These are phyloP conservation scores for Cuniculus paca DNA, from an alignment of 2,797 vertebrate species.

Conservation along the genomic window DNA sequence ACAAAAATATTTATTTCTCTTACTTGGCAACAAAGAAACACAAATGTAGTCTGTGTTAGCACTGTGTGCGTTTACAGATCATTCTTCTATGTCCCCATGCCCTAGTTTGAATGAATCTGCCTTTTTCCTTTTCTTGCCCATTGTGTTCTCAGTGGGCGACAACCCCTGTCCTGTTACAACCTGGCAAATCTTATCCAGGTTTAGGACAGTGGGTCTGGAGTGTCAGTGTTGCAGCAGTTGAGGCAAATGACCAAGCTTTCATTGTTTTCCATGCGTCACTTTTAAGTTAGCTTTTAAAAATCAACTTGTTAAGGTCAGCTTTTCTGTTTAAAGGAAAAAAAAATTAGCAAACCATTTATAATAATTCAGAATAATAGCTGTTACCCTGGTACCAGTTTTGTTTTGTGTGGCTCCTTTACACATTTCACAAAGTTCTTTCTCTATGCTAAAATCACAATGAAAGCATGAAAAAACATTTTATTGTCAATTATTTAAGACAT, in stretches of 20 bases:
- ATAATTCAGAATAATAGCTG: background rate
- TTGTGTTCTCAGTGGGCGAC: background rate
- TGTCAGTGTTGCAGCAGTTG: background rate
- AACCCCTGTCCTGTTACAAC: fast-evolving
- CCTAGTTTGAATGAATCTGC: background rate
- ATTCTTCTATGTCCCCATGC: fast-evolving
- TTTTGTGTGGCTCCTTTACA: background rate
- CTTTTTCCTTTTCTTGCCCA: background rate
- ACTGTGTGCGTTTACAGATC: background rate
- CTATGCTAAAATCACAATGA: background rate
- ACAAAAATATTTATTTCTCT: conserved; percentile 70
- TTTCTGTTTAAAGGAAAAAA: background rate
- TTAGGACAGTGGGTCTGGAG: background rate
- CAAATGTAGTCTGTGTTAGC: conserved; percentile 49
- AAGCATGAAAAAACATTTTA: background rate
- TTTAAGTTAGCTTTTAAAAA: background rate
- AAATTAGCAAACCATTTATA: background rate
- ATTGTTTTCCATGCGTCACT: background rate
- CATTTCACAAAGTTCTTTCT: background rate
- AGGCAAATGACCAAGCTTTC: background rate
- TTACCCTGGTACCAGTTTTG: background rate
- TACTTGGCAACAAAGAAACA: conserved; percentile 64
- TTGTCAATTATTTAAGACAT: background rate
- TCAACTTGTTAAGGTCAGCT: background rate
- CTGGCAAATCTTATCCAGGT: background rate